Evolutionary conservation across 64 coral and sea anemone species (phyloP), one percentile per base, ranked within the genome.

Genomic region (Hydrozoanthus tunicans): DNA sequence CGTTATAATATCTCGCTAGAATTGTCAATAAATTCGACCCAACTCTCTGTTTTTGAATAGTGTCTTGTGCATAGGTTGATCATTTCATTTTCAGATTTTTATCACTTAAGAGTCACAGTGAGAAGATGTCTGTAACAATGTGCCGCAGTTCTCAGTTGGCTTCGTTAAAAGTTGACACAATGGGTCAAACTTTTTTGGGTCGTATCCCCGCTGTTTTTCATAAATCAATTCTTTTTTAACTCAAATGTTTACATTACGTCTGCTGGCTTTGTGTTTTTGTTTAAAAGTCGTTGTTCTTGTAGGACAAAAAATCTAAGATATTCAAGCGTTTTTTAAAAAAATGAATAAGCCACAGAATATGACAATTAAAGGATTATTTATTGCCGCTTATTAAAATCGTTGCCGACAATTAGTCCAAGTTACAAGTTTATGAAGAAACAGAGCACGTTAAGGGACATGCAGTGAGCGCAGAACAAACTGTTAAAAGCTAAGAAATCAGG

Each of bases 281-380:
- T 71, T 60, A 63, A 82, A 17, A 51, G 26, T 82, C 10, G 9
- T 82, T 7, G 6, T 25, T 82, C 5, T 82, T 82, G 24, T 64
- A 10, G 27, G 11, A 82, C 59, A 65, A 82, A 76, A 66, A 65
- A 51, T 17, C 60, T 65, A 64, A 13, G 14, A 60, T 54, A 23
- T 86, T 58, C 53, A 59, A 73, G 20, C 24, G 17, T 73, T 76
- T 52, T 10, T 51, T 51, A 75, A 76, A 86, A 86, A 60, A 60
- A 6, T 51, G 56, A 75, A 26, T 69, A 51, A 73, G 54, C 56
- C 69, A 75, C 69, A 59, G 6, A 73, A 59, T 72, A 59, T 88
- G 84, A 75, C 24, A 88, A 88, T 88, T 75, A 88, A 71, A 72
- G 66, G 83, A 86, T 86, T 86, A 72, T 71, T 88, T 75, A 59